phyloP scores from a whole-genome alignment of 1,140 invertebrate genomes.

The Drosophila ficusphila region DNA sequence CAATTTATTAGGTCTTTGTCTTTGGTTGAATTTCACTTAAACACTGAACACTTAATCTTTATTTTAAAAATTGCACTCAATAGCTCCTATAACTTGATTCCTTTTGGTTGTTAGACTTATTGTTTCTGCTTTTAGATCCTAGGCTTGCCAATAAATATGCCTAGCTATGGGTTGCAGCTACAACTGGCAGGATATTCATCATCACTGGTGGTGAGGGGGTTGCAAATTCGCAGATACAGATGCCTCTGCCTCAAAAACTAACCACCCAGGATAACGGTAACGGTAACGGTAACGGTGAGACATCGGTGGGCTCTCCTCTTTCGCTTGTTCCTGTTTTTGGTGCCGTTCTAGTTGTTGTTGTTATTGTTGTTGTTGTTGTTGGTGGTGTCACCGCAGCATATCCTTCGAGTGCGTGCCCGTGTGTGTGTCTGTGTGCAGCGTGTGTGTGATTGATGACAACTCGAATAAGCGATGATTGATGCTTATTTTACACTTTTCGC shows the following conservation, averaged over 20 bases:
- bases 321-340: constrained; percentile 42
- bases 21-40: no score
- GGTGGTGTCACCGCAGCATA: constrained; percentile 55
- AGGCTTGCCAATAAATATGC: not conserved
- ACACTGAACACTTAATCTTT: no score
- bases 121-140: not conserved
- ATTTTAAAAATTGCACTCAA: no score
- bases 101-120: no score
- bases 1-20: no score
- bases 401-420: constrained; percentile 17
- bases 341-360: constrained; percentile 22
- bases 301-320: constrained; percentile 15
- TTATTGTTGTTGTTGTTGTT: constrained; percentile 22
- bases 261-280: constrained; percentile 39
- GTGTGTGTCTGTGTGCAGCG: constrained; percentile 61
- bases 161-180: not conserved
- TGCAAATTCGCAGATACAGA: constrained; percentile 35
- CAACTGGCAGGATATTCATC: constrained; percentile 3
- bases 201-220: constrained; percentile 22
- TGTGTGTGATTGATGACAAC: constrained; percentile 82
- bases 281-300: constrained; percentile 48
- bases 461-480: constrained; percentile 84
- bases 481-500: constrained; percentile 83
- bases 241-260: constrained; percentile 44
- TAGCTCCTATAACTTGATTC: no score